phyloP scores from a whole-genome alignment of 2,113 vertebrate genomes.

The Orientallactaga bullata region DNA sequence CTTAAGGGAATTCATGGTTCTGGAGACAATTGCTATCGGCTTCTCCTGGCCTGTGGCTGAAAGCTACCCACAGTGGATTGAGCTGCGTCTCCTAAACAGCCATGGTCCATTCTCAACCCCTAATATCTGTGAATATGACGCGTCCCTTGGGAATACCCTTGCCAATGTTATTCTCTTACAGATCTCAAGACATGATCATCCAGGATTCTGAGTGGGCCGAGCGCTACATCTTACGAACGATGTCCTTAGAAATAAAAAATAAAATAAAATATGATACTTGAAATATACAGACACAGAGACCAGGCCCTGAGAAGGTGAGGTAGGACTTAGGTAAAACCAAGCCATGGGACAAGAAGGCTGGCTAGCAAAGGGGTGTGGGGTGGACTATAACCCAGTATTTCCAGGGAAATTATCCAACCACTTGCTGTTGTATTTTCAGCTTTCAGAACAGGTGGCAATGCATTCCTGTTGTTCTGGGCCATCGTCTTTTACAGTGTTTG shows the following conservation, averaged over 20 bases:
- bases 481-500: background rate
- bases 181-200: background rate
- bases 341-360: background rate
- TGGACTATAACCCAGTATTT: background rate
- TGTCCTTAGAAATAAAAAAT: background rate
- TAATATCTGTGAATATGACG: background rate
- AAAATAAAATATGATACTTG: background rate
- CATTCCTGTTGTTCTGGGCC: background rate
- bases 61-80: background rate
- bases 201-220: background rate
- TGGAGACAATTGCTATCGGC: background rate
- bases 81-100: background rate
- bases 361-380: fast-evolving
- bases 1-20: background rate
- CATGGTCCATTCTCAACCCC: background rate
- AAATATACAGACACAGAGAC: background rate
- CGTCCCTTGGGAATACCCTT: conserved; percentile 16
- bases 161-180: background rate
- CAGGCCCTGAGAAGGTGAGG: background rate
- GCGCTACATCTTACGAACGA: background rate
- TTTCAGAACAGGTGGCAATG: background rate
- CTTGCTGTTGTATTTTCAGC: background rate
- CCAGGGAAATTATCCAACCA: fast-evolving
- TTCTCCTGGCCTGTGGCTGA: background rate
- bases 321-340: background rate